phyloP scores from a whole-genome alignment of 1,140 invertebrate genomes.

The Drosophila eugracilis region DNA sequence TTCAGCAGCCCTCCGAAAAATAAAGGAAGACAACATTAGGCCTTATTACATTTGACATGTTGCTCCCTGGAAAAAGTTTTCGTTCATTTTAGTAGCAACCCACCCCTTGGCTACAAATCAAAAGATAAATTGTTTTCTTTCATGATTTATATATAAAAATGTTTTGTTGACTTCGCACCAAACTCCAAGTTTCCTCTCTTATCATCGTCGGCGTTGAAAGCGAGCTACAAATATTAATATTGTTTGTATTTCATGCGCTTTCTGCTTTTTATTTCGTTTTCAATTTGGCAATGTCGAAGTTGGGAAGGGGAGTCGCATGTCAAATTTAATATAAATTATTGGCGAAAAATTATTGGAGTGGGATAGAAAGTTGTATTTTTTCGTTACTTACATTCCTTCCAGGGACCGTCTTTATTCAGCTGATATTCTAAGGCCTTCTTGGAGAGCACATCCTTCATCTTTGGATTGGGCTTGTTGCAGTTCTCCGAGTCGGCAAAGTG shows the following conservation, averaged over 20 bases:
- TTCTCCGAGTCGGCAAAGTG: slow-evolving; percentile 67
- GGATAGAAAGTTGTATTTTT: slow-evolving; percentile 10
- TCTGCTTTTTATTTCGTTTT: slow-evolving; percentile 68
- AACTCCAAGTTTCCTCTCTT: slow-evolving; percentile 31
- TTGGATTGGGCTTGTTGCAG: slow-evolving; percentile 64
- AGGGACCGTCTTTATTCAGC: slow-evolving; percentile 10
- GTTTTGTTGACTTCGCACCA: slow-evolving; percentile 60
- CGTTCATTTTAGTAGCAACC: slow-evolving; percentile 43
- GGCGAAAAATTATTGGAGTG: slow-evolving; percentile 22
- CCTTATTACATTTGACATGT: slow-evolving; percentile 83
- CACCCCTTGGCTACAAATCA: slow-evolving; percentile 75
- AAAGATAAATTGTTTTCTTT: slow-evolving; percentile 82
- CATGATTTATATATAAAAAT: slow-evolving; percentile 80
- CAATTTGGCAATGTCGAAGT: slow-evolving; percentile 41
- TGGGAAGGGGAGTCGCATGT: slow-evolving; percentile 15
- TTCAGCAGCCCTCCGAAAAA: slow-evolving; percentile 16
- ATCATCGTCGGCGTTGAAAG: slow-evolving; percentile 56
- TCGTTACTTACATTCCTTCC: slow-evolving; percentile 46
- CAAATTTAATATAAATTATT: slow-evolving; percentile 69
- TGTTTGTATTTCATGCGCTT: slow-evolving; percentile 64
- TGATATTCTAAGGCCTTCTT: slow-evolving; percentile 55
- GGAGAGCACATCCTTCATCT: slow-evolving; percentile 52
- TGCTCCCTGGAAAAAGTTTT: slow-evolving; percentile 56
- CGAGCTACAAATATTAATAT: slow-evolving; percentile 77
- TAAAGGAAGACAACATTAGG: slow-evolving; percentile 51